Percentiles rank a stretch among this genome's conserved stretches.
Conservation (phyloP, 2,797 vertebrate genomes). For the Anomalospiza imberbis region DNA sequence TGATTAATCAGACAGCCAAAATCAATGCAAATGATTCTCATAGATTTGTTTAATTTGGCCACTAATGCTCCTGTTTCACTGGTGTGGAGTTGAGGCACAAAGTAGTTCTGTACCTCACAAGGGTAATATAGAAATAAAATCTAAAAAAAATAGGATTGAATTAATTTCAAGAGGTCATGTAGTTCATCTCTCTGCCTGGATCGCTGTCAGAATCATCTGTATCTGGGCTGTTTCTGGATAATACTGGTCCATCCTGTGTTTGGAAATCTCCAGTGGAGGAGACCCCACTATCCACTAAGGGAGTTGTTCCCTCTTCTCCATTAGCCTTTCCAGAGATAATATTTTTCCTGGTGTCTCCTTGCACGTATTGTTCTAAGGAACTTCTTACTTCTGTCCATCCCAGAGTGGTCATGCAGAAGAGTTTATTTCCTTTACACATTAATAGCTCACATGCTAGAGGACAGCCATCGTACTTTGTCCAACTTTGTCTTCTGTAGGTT, state of each 20-base stretch:
- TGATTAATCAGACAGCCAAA: neutral
- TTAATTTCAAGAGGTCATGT: neutral
- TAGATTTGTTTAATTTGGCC: neutral
- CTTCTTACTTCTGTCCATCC: neutral
- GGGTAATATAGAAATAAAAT: neutral
- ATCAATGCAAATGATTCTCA: neutral
- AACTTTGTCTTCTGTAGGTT: neutral
- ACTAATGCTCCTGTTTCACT: neutral
- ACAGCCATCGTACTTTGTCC: neutral
- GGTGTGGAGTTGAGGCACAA: neutral
- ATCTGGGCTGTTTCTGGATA: neutral
- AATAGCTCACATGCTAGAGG: neutral
- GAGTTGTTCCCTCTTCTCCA: neutral
- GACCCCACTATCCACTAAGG: neutral
- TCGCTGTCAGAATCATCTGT: neutral
- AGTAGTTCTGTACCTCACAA: neutral
- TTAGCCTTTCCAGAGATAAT: neutral
- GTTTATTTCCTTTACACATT: neutral
- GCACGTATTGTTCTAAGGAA: neutral
- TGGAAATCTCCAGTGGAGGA: neutral
- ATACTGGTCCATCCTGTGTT: neutral
- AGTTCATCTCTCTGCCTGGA: neutral
- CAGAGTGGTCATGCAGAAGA: neutral
- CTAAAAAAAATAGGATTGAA: neutral
- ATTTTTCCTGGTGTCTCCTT: neutral